These are phyloP conservation scores for Bombus superbus DNA, from an alignment of 1,140 invertebrate genomes.

Conservation along the genomic window DNA sequence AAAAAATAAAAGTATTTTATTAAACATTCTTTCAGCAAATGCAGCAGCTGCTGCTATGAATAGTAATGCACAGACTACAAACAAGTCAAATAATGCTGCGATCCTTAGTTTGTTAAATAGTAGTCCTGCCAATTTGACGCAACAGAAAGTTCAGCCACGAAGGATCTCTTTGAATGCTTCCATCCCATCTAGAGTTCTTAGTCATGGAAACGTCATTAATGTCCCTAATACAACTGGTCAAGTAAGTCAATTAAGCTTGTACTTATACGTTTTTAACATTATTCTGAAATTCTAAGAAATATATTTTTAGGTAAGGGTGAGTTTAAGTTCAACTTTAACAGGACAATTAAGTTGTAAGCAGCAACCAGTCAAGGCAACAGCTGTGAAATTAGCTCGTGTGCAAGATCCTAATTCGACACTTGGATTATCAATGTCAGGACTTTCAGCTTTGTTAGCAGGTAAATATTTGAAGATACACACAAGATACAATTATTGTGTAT, in stretches of 20 bases:
- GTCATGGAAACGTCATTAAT: slow-evolving; percentile 80
- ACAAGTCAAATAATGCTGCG: slow-evolving; percentile 85
- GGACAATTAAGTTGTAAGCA: slow-evolving; percentile 78
- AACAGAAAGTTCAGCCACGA: slow-evolving; percentile 77
- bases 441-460: slow-evolving; percentile 83
- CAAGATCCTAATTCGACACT: slow-evolving; percentile 80
- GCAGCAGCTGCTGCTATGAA: slow-evolving; percentile 83
- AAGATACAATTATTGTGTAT: neutral
- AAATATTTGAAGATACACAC: slow-evolving; percentile 17
- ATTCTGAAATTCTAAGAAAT: slow-evolving; percentile 14
- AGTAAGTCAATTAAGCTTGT: slow-evolving; percentile 58
- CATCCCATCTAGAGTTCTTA: slow-evolving; percentile 78
- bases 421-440: slow-evolving; percentile 82
- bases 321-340: slow-evolving; percentile 78
- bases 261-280: neutral
- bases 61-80: slow-evolving; percentile 80
- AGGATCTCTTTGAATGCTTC: slow-evolving; percentile 79
- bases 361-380: slow-evolving; percentile 79
- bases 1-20: neutral
- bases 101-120: slow-evolving; percentile 90
- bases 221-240: slow-evolving; percentile 80
- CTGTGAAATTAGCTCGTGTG: slow-evolving; percentile 79
- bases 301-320: slow-evolving; percentile 75
- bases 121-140: slow-evolving; percentile 85
- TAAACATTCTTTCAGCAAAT: slow-evolving; percentile 60